These are phyloP conservation scores for Apus apus DNA, from an alignment of 2,113 vertebrate species.

Conservation along the genomic window DNA sequence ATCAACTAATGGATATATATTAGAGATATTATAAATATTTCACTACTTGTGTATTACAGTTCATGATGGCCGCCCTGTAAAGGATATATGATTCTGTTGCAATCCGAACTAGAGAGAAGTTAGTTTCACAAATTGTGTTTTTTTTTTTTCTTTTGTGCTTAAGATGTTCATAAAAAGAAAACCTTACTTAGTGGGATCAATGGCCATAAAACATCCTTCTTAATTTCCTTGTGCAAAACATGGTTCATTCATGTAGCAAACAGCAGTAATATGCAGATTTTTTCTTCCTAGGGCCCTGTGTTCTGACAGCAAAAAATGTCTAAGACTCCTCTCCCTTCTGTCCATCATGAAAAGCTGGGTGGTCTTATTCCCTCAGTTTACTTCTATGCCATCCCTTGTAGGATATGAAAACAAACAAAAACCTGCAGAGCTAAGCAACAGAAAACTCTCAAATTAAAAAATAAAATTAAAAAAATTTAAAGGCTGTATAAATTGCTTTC, in stretches of 20 bases:
- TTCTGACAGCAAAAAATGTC: neutral
- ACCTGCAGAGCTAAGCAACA: neutral
- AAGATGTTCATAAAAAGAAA: neutral
- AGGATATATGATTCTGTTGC: neutral
- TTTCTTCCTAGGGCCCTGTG: neutral
- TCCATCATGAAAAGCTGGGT: neutral
- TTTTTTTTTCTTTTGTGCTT: neutral
- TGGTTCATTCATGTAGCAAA: neutral
- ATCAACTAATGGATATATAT: neutral
- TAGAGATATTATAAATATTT: neutral
- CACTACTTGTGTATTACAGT: neutral
- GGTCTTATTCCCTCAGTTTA: neutral
- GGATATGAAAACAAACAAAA: neutral
- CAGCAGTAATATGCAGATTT: neutral
- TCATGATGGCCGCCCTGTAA: neutral
- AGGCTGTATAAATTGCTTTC: neutral
- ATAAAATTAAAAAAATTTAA: neutral
- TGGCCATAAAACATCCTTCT: neutral
- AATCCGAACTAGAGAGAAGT: neutral
- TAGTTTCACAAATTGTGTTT: neutral
- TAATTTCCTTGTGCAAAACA: neutral
- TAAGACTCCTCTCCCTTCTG: neutral
- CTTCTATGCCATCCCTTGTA: neutral
- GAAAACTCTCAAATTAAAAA: neutral
- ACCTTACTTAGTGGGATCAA: neutral